A percentile compares a stretch with the other conserved stretches of the same genome.
These are phyloP conservation scores for Virgularia gustaviana DNA, from an alignment of 92 coral and sea anemone genomes.

Conservation along the genomic window DNA sequence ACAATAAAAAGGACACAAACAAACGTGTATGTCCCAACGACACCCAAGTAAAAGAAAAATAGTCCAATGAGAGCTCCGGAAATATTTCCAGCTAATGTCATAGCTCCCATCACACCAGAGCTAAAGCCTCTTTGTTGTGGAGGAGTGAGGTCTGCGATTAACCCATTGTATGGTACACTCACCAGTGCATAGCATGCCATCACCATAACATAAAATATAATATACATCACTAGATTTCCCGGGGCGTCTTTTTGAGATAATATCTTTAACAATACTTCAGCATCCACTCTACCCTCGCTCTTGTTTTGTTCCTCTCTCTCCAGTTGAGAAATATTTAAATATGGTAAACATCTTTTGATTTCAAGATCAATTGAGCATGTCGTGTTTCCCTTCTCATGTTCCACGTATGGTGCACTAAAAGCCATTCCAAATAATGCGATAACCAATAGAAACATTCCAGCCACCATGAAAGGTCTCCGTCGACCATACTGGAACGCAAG, in stretches of 20 bases:
- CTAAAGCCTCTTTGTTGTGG: conserved; percentile 95
- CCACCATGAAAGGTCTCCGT: conserved; percentile 91
- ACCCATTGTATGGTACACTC: conserved; percentile 97
- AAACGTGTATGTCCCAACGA: conserved; percentile 87
- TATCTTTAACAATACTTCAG: conserved; percentile 66
- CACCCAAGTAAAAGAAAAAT: conserved; percentile 75
- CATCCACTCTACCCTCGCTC: conserved; percentile 44
- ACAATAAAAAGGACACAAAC: conserved; percentile 78
- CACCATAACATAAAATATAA: conserved; percentile 88
- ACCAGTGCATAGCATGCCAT: conserved; percentile 98
- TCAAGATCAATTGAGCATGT: conserved; percentile 81
- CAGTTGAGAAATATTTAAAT: conserved; percentile 66
- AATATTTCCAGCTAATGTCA: conserved; percentile 94
- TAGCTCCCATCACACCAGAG: conserved; percentile 99
- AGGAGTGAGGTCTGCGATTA: conserved; percentile 93
- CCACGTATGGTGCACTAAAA: conserved; percentile 95
- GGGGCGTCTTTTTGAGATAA: conserved; percentile 62
- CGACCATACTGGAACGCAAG: conserved; percentile 87
- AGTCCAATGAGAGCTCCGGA: conserved; percentile 93
- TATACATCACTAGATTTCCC: conserved; percentile 55
- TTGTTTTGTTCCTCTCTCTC: conserved; percentile 38
- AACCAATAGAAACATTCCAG: conserved; percentile 79
- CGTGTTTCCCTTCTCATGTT: conserved; percentile 58
- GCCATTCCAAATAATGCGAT: conserved; percentile 98
- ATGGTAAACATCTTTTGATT: conserved; percentile 82